Percentiles rank a stretch among this genome's conserved stretches.
Evolutionary conservation across 2,888 invertebrate genomes (phyloP).

Genomic region (Encarsia formosa): DNA sequence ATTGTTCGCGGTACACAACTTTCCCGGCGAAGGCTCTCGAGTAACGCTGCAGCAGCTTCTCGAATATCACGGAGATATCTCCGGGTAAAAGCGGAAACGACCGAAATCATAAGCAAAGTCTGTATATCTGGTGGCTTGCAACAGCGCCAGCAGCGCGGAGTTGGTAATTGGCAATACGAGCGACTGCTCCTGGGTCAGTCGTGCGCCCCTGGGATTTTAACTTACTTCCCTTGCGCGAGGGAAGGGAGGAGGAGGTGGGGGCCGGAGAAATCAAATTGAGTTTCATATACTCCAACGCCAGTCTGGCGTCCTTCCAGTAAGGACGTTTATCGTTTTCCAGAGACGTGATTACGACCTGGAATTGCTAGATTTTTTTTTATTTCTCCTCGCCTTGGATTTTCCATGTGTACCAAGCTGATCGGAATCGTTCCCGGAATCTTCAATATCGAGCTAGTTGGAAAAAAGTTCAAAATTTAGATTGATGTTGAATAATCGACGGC

Average conservation of each 20-base stretch:
- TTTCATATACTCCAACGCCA: constrained; percentile 49
- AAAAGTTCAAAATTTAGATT: too few species aligned
- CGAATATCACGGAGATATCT: too few species aligned
- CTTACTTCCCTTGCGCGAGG: constrained; percentile 27
- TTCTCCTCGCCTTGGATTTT: too few species aligned
- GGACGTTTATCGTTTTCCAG: background rate
- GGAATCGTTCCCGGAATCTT: too few species aligned
- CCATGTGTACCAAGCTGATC: too few species aligned
- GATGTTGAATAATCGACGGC: too few species aligned
- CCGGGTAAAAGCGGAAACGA: constrained; percentile 8
- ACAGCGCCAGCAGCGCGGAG: constrained; percentile 38
- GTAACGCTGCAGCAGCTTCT: background rate
- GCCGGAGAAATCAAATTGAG: constrained; percentile 47
- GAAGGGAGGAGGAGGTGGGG: constrained; percentile 20
- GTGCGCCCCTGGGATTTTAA: constrained; percentile 46
- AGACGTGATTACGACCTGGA: too few species aligned
- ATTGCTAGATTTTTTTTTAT: too few species aligned
- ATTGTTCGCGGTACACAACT: background rate
- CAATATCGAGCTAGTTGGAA: too few species aligned
- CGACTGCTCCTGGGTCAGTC: constrained; percentile 51
- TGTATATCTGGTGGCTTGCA: background rate
- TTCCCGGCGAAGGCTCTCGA: background rate
- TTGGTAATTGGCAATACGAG: constrained; percentile 52
- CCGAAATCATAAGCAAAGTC: constrained; percentile 43
- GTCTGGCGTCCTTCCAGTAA: too few species aligned